Percentiles rank a stretch among this genome's conserved stretches.
Conservation (phyloP, 2,888 invertebrate genomes). For the Megastigmus dorsalis region DNA sequence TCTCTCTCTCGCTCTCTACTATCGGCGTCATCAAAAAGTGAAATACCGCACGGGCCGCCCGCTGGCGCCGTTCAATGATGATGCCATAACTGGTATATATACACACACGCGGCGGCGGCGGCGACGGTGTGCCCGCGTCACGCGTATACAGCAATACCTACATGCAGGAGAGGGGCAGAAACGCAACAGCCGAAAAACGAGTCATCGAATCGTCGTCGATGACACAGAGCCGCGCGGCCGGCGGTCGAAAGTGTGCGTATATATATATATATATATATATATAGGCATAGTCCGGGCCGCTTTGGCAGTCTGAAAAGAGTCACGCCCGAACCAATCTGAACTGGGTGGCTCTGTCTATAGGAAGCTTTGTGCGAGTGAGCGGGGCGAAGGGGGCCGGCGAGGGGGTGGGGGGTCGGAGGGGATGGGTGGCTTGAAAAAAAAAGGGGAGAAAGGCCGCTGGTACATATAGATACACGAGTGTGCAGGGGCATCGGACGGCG, state of each 20-base stretch:
- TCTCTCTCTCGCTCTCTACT: too few relatives aligned
- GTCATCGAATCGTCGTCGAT: constrained; percentile 39
- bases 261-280: too few relatives aligned
- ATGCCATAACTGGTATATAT: too few relatives aligned
- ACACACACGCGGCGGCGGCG: too few relatives aligned
- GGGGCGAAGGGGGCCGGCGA: neutral
- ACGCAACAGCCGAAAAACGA: constrained; percentile 11
- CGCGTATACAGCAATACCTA: too few relatives aligned
- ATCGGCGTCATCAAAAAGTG: constrained; percentile 51
- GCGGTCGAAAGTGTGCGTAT: too few relatives aligned
- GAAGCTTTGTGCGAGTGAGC: constrained; percentile 32
- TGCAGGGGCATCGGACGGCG: constrained; percentile 64
- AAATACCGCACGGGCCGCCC: constrained; percentile 41
- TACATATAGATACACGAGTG: constrained; percentile 61
- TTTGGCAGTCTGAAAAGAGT: constrained; percentile 69
- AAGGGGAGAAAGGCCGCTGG: constrained; percentile 49
- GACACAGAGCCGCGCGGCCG: constrained; percentile 42
- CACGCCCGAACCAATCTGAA: constrained; percentile 68
- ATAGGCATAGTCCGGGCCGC: constrained; percentile 18
- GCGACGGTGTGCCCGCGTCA: neutral
- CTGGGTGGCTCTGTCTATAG: constrained; percentile 54
- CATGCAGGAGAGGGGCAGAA: too few relatives aligned
- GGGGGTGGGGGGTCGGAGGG: neutral
- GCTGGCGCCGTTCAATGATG: constrained; percentile 41
- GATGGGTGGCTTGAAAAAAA: too few relatives aligned